phyloP scores from a whole-genome alignment of 2,113 vertebrate genomes.

The Ciconia stormi region DNA sequence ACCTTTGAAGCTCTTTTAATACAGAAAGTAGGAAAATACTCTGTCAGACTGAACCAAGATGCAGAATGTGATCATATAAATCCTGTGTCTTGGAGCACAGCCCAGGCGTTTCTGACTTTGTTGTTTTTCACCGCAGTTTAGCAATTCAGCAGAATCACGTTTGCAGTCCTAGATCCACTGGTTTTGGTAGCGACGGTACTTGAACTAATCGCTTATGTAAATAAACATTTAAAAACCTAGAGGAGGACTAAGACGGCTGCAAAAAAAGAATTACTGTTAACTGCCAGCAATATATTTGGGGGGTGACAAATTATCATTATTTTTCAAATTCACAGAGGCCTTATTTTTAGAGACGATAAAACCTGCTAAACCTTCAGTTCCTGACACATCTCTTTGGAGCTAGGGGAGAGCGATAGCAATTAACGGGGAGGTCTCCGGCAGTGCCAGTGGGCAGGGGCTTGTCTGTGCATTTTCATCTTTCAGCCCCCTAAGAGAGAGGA shows the following conservation, averaged over 20 bases:
- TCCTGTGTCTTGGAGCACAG: conserved; percentile 44
- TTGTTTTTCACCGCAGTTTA: not conserved
- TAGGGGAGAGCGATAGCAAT: not conserved
- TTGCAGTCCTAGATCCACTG: not conserved
- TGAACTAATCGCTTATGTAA: conserved; percentile 12
- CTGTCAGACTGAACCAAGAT: conserved; percentile 45
- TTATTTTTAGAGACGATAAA: conserved; percentile 28
- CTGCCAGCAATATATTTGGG: not conserved
- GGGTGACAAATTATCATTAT: not conserved
- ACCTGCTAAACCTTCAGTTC: conserved; percentile 3
- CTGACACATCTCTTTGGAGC: not conserved
- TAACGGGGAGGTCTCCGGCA: not conserved
- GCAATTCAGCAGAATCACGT: conserved; percentile 41
- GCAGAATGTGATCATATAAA: conserved; percentile 52
- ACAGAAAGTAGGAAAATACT: conserved; percentile 35
- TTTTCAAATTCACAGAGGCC: not conserved
- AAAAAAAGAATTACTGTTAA: not conserved
- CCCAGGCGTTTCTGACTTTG: conserved; percentile 45
- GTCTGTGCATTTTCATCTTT: not conserved
- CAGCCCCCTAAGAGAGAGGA: not conserved
- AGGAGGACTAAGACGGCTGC: not conserved
- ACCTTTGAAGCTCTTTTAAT: conserved; percentile 37
- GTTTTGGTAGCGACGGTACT: not conserved
- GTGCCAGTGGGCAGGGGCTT: not conserved
- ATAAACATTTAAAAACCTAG: conserved; percentile 19